Base-by-base conservation (phyloP, 1,140 invertebrate genomes). In the Diorhabda carinulata region DNA sequence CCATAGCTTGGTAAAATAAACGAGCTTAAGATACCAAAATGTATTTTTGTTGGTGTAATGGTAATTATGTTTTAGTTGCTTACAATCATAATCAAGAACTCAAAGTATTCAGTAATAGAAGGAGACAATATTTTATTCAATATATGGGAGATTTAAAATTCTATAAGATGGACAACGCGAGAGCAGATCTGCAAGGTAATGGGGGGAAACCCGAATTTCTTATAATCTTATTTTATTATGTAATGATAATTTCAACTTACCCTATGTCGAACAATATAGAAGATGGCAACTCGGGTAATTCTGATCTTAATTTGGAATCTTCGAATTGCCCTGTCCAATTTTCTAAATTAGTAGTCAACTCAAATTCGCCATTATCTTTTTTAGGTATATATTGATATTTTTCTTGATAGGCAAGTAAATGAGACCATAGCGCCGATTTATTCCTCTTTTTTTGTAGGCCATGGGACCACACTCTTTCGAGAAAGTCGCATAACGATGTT, bases 391-490 rank as follows among this genome's bases (percentile, higher is more conserved):
- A 88, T 70, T 95, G 92, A 75, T 96, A 92, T 59, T 92, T 81
- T 77, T 97, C 94, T 77, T 96, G 90, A 81, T 93, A 97, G 81
- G 92, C 93, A 1, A 90, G 87, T 8, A 98, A 84, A 80, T 98
- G 95, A 61, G 95, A 93, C 96, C 97, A 98, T 0, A 98, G 83
- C 0, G 95, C 93, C 5, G 95, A 97, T 83, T 97, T 97, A 5
- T 95, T 95, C 85, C 97, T 93, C 82, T 98, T 98, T 57, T 91
- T 92, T 79, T 97, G 95, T 10, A 99, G 81, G 0, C 97, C 98
- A 82, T 99, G 97, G 2, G 94, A 95, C 98, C 98, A 99, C 57
- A 99, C 93, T 72, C 98, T 87, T 83, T 99, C 98, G 8, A 99
- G 80, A 47, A 99, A 86, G 84, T 99, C 98, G 84, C 98, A 99